Evolutionary conservation across 2,888 invertebrate genomes (phyloP), one percentile per base, ranked within the genome.

Genomic region (Brenthis daphne): DNA sequence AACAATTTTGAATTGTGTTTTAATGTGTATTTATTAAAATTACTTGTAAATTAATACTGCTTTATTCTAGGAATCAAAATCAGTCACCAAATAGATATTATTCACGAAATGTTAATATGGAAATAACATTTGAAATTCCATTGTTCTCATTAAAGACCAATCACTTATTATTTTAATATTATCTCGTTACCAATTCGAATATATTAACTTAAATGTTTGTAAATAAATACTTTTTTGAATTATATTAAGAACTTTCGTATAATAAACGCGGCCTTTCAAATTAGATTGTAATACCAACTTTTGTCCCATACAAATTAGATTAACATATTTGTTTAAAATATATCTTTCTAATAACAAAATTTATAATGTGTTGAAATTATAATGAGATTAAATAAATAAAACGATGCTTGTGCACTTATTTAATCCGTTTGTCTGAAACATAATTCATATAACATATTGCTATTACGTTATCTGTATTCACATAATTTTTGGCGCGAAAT

Each of bases 181-280:
- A 43, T 51, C 47, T 63, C 43, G 67, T 67, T 69, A 67, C 64
- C 50, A 65, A 60, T 61, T 64, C 5, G 51, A 51, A 50, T 69
- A 58, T 57, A 71, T 55, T 58, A 37, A 53, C 24, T 47, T 53
- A 54, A 65, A 63, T 63, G 29, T 61, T 61, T 68, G 70, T 70
- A 70, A 70, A 70, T 68, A 70, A 55, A 63, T 71, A 43, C 37
- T 43, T 63, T 51, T 68, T 43, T 64, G 50, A 4, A 55, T 51
- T 51, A 53, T 37, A 61, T 56, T 50, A 55, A 50, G 60, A 53
- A 58, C 20, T 63, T 66, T 68, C 55, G 37, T 33, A 51, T 64
- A 55, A 58, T 64, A 64, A 56, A 56, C 43, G 67, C 51, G 68
- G 63, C 66, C 63, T 65, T 65, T 61, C 48, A 29, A 57, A 65